Evolutionary conservation across 1,140 invertebrate species (phyloP), one percentile per base, ranked within the genome.

Genomic region (Drosophila virilis): DNA sequence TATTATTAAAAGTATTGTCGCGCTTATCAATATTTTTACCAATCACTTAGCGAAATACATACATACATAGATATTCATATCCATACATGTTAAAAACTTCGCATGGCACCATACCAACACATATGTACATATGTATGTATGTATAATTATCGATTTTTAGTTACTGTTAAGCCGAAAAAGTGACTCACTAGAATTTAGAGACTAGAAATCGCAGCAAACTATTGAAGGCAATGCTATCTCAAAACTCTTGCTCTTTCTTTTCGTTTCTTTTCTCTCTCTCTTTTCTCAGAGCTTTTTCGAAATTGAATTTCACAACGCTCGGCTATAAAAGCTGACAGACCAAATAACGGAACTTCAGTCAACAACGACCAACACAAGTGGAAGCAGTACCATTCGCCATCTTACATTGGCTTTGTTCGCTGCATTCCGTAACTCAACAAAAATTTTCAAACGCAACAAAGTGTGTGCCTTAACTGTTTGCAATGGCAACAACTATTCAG

Each of bases 261-360:
- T 6, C 12, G n/a, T 12, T n/a, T 8, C 52, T 8, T n/a, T 17
- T n/a, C 22, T 12, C 45, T 12, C 45, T 60, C 68, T 57, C 13
- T 37, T 51, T 8, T 8, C 32, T 42, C 0, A 22, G 48, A 69
- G 59, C 74, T 69, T 80, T 80, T 86, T 81, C 82, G 65, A 86
- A 68, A n/a, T 71, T 65, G 3, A 38, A 88, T 88, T 88, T 80
- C 83, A 88, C 84, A 88, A 88, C 70, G 10, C 28, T 8, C 28
- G 17, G 54, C 48, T 84, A 74, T 83, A 88, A 77, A 88, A 80
- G 51, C 8, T 8, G 42, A 5, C 15, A 12, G 37, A 0, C 6
- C 1, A 8, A 2, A 22, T 2, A 5, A 10, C 8, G 5, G 9
- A 60, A 42, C 51, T 61, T 80, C 42, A 89, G 84, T 88, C 75